Evolutionary conservation across 2,113 vertebrate genomes (phyloP).

Genomic region (Psilopogon haemacephalus): DNA sequence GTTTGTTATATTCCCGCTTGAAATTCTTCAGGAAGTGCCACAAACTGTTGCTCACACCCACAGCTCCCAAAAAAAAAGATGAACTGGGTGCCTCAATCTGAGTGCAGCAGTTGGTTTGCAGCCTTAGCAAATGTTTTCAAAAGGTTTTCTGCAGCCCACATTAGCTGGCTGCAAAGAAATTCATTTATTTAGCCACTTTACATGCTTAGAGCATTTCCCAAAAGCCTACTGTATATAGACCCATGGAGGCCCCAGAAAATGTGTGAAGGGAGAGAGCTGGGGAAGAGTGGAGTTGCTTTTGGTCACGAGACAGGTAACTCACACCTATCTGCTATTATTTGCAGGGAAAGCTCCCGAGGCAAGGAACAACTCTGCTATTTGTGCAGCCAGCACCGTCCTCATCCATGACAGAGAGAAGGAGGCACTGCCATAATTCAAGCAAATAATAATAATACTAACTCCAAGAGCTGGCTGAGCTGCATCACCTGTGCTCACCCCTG

Average conservation of each 20-base stretch:
- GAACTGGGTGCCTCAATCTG: neutral
- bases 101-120: neutral
- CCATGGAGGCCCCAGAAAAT: neutral
- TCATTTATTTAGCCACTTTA: neutral
- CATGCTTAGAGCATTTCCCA: neutral
- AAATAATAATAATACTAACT: neutral
- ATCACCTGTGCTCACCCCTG: neutral
- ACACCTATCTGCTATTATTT: neutral
- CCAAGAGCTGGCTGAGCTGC: neutral
- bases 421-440: neutral
- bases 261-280: neutral
- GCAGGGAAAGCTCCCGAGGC: neutral
- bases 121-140: neutral
- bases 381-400: neutral
- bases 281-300: neutral
- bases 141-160: neutral
- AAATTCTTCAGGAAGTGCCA: conserved; percentile 32
- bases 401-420: neutral
- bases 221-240: neutral
- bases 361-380: neutral
- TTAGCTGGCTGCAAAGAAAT: neutral
- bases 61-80: neutral
- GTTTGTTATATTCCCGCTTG: conserved; percentile 10
- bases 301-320: neutral
- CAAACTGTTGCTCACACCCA: neutral